A percentile compares a stretch with the other conserved stretches of the same genome.
These are phyloP conservation scores for Coracopsis vasa DNA, from an alignment of 2,113 vertebrate genomes.

Conservation along the genomic window DNA sequence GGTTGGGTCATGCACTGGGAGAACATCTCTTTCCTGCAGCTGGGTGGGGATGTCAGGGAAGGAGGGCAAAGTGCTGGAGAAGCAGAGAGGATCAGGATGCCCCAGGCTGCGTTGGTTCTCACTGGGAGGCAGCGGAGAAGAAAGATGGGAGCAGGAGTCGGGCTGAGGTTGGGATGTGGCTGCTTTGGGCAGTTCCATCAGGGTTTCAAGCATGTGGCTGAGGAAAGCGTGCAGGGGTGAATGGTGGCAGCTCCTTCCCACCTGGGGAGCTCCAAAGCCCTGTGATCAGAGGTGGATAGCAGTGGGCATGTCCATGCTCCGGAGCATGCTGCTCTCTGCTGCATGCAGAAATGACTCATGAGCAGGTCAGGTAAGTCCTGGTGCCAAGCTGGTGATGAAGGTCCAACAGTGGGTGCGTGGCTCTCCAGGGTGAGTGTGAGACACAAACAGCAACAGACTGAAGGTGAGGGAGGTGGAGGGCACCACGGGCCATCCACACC, in stretches of 20 bases:
- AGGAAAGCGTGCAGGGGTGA: background rate
- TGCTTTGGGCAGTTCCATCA: background rate
- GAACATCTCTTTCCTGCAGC: slow-evolving; percentile 1
- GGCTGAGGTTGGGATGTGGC: background rate
- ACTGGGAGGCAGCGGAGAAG: background rate
- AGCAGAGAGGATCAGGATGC: background rate
- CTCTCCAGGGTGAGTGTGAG: background rate
- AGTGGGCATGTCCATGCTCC: background rate
- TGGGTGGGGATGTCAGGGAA: background rate
- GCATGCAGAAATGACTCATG: background rate
- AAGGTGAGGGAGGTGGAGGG: background rate
- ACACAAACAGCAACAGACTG: background rate
- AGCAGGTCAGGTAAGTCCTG: slow-evolving; percentile 25
- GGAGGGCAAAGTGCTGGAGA: background rate
- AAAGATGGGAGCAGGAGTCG: background rate
- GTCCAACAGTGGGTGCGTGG: background rate
- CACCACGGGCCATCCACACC: background rate
- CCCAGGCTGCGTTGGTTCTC: background rate
- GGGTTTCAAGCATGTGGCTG: background rate
- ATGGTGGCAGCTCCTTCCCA: background rate
- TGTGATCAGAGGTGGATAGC: background rate
- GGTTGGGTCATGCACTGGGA: slow-evolving; percentile 32
- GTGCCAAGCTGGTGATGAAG: slow-evolving; percentile 29
- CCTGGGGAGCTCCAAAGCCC: background rate
- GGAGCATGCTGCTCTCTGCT: background rate